Conservation (phyloP, 1,140 invertebrate genomes). For the Venustaconcha ellipsiformis region DNA sequence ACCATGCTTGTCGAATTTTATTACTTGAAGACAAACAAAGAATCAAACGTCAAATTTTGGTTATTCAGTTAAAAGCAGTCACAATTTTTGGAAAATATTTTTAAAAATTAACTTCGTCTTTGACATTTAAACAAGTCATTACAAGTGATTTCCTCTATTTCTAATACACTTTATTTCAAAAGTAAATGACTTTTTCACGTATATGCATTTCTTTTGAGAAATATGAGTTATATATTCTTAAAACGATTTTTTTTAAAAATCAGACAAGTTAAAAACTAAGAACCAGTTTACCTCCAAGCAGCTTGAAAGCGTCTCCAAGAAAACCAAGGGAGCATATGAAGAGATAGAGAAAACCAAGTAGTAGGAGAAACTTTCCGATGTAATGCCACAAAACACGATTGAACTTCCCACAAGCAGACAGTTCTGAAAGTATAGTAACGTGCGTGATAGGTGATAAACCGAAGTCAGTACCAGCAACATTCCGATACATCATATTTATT, state of each 20-base stretch:
- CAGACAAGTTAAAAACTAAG: neutral
- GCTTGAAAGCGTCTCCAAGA: slow-evolving; percentile 72
- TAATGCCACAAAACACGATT: slow-evolving; percentile 11
- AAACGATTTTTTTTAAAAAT: no score
- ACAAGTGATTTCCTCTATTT: no score
- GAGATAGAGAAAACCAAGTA: slow-evolving; percentile 71
- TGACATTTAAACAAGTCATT: neutral
- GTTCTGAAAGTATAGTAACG: slow-evolving; percentile 6
- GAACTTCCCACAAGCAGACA: slow-evolving; percentile 5
- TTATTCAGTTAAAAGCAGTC: neutral
- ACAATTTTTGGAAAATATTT: neutral
- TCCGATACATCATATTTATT: neutral
- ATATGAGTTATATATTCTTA: no score
- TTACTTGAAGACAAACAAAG: neutral
- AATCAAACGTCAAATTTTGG: no score
- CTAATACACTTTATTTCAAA: neutral
- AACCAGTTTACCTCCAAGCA: slow-evolving; percentile 71
- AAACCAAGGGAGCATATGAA: slow-evolving; percentile 75
- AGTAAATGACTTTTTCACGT: neutral
- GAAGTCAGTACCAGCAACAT: neutral
- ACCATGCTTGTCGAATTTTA: neutral
- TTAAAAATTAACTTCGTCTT: neutral
- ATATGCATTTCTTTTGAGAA: no score
- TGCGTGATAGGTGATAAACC: neutral
- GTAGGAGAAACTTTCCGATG: slow-evolving; percentile 51